Evolutionary conservation across 2,888 invertebrate species (phyloP).

Genomic region (Machimus rusticus): DNA sequence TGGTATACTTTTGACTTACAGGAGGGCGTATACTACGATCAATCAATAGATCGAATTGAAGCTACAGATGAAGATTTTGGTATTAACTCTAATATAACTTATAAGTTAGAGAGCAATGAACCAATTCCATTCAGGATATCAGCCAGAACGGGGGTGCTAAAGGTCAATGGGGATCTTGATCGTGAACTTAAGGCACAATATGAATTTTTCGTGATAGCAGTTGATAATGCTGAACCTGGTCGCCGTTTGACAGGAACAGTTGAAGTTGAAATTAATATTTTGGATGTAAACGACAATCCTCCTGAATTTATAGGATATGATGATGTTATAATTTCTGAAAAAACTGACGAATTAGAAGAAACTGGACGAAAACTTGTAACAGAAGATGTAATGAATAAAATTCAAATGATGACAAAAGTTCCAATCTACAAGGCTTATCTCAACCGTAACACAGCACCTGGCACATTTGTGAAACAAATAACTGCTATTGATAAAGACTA

Average conservation of each 20-base stretch:
- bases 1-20: constrained; percentile 84
- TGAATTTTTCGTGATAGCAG: constrained; percentile 75
- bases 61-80: constrained; percentile 84
- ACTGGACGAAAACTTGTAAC: constrained; percentile 54
- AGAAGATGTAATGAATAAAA: constrained; percentile 37
- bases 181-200: constrained; percentile 77
- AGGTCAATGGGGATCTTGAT: constrained; percentile 79
- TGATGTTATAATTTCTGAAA: constrained; percentile 59
- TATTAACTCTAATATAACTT: constrained; percentile 79
- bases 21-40: constrained; percentile 78
- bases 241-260: constrained; percentile 74
- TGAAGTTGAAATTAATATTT: constrained; percentile 80
- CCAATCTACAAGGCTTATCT: constrained; percentile 81
- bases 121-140: constrained; percentile 75
- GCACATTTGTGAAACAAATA: constrained; percentile 76
- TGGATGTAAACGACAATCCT: constrained; percentile 85
- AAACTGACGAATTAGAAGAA: constrained; percentile 60
- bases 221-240: constrained; percentile 72
- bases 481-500: constrained; percentile 88
- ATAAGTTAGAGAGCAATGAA: constrained; percentile 68
- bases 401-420: constrained; percentile 56
- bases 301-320: constrained; percentile 82
- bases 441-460: constrained; percentile 77
- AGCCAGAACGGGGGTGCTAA: constrained; percentile 72
- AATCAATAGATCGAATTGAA: constrained; percentile 76